phyloP scores from a whole-genome alignment of 2,797 vertebrate genomes.

The Buphagus erythrorhynchus region DNA sequence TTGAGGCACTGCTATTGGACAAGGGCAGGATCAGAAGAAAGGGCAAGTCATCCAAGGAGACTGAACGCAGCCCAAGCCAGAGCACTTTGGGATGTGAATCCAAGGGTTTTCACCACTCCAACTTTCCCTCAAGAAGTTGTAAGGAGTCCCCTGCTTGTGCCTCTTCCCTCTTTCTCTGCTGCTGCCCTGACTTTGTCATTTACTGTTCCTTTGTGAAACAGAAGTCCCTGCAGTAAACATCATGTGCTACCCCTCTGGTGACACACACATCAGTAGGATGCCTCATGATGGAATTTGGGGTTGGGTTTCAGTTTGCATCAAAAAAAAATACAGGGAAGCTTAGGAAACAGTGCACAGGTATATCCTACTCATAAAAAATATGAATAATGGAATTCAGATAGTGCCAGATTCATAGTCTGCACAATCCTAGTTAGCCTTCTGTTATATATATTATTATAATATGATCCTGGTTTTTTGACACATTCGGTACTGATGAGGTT shows the following conservation, averaged over 20 bases:
- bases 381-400: not conserved
- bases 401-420: not conserved
- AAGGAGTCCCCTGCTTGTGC: not conserved
- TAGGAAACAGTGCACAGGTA: not conserved
- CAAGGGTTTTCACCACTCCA: not conserved
- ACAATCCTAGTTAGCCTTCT: not conserved
- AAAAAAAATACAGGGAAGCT: not conserved
- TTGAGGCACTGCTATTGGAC: not conserved
- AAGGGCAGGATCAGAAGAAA: not conserved
- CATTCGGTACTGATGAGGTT: not conserved
- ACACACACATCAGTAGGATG: not conserved
- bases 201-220: not conserved
- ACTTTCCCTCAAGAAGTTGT: not conserved
- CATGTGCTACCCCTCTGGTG: not conserved
- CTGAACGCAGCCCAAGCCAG: accelerated
- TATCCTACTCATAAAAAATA: not conserved
- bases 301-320: not conserved
- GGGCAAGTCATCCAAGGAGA: not conserved
- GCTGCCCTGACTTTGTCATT: not conserved
- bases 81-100: not conserved
- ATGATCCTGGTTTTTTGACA: not conserved
- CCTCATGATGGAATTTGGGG: constrained; percentile 30
- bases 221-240: not conserved
- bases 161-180: not conserved
- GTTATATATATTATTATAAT: not conserved